Percentiles rank a stretch among this genome's conserved stretches.
Evolutionary conservation across 2,113 vertebrate species (phyloP).

Genomic region (Tringa solitaria): DNA sequence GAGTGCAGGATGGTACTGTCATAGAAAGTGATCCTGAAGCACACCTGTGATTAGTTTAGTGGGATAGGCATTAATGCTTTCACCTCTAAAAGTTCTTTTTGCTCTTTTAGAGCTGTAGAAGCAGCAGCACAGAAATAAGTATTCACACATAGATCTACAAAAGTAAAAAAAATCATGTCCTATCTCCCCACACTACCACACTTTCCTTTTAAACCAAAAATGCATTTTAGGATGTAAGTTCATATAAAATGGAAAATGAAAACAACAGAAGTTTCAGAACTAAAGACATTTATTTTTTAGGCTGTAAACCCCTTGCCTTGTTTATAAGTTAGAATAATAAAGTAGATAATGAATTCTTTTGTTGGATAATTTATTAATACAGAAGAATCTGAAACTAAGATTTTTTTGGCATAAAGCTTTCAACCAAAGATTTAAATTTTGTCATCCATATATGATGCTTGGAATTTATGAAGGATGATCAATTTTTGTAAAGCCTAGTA

Average conservation of each 20-base stretch:
- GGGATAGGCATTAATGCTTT: background rate
- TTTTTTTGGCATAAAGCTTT: background rate
- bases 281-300: background rate
- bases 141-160: background rate
- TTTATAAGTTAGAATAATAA: background rate
- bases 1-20: background rate
- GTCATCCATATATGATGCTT: background rate
- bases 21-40: background rate
- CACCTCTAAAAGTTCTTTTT: background rate
- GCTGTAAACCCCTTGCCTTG: background rate
- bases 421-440: background rate
- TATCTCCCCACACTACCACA: background rate
- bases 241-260: background rate
- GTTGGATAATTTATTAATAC: background rate
- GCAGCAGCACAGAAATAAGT: background rate
- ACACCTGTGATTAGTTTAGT: background rate
- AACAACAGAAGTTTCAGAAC: background rate
- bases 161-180: background rate
- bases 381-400: background rate
- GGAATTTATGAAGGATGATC: background rate
- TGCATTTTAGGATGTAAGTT: background rate
- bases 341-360: background rate
- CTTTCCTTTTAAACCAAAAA: background rate
- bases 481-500: background rate
- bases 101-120: background rate